Evolutionary conservation across 2,797 vertebrate genomes (phyloP).

Genomic region (Neomorphus geoffroyi): DNA sequence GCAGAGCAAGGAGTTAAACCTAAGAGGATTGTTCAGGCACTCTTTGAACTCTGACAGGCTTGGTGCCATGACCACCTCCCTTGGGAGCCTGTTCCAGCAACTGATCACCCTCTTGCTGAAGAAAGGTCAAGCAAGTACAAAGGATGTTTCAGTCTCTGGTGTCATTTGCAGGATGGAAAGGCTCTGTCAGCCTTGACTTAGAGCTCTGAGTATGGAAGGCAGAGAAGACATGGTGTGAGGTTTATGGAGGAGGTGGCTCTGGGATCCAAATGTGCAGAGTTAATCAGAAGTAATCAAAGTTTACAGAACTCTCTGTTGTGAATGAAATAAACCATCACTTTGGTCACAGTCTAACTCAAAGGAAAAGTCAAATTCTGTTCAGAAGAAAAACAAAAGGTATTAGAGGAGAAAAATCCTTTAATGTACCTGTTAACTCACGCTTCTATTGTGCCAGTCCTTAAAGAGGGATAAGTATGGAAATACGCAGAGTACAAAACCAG

Average conservation of each 20-base stretch:
- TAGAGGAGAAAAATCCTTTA: neutral
- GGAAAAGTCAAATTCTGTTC: neutral
- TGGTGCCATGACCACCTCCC: neutral
- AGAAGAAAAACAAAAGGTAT: neutral
- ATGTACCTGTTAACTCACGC: neutral
- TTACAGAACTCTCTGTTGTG: neutral
- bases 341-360: neutral
- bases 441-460: neutral
- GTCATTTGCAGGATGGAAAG: too few relatives aligned
- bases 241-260: neutral
- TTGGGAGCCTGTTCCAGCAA: neutral
- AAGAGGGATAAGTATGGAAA: neutral
- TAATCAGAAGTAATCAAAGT: neutral
- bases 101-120: too few relatives aligned
- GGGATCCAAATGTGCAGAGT: neutral
- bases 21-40: too few relatives aligned
- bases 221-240: neutral
- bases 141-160: too few relatives aligned
- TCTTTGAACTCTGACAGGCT: too few relatives aligned
- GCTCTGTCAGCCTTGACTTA: neutral
- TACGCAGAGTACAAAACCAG: neutral
- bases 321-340: neutral
- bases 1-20: too few relatives aligned
- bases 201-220: neutral
- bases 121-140: too few relatives aligned